Base-by-base conservation (phyloP, 2,888 invertebrate genomes). In the Philopedon plagiatum region DNA sequence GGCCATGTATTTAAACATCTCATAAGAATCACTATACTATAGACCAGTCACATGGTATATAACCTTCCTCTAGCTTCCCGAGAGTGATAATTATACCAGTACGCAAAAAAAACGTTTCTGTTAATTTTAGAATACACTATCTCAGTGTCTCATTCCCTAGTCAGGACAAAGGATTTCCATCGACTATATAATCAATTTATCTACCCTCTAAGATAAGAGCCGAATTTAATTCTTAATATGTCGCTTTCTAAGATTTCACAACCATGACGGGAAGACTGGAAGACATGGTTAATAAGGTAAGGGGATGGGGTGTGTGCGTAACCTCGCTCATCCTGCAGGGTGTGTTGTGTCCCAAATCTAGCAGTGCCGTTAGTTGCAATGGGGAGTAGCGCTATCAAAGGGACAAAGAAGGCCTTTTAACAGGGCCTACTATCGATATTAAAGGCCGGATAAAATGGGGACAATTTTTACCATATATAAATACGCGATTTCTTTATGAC, bases 341-440 rank as follows among this genome's bases (percentile, higher is more conserved):
- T 49, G 49, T 49, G 49, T 49, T 49, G 46, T 49, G 26, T 49
- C 49, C 49, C 13, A 26, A 26, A 26, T 49, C 26, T 21, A 19
- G 19, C 46, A 46, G 37, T 37, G n/a, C 19, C 7, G 46, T 13
- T 26, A 26, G 49, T 49, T 26, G 49, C 26, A 26, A 49, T 13
- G 13, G n/a, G 23, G 26, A 13, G 13, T 13, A 1, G 26, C 13
- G 49, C 7, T 23, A 23, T 49, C 49, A 49, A 23, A 23, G 49
- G n/a, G 13, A 49, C 21, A 21, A 49, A 49, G 49, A 18, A 11
- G 44, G 23, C n/a, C 23, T 49, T 49, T 21, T 11, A 23, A 23
- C 18, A n/a, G 23, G 23, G 11, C 49, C 46, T 23, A 49, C 49
- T 49, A 49, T 23, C 1, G 21, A 23, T 46, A 46, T 11, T 23